Evolutionary conservation across 2,888 invertebrate genomes (phyloP).

Genomic region (Torymus auratus): DNA sequence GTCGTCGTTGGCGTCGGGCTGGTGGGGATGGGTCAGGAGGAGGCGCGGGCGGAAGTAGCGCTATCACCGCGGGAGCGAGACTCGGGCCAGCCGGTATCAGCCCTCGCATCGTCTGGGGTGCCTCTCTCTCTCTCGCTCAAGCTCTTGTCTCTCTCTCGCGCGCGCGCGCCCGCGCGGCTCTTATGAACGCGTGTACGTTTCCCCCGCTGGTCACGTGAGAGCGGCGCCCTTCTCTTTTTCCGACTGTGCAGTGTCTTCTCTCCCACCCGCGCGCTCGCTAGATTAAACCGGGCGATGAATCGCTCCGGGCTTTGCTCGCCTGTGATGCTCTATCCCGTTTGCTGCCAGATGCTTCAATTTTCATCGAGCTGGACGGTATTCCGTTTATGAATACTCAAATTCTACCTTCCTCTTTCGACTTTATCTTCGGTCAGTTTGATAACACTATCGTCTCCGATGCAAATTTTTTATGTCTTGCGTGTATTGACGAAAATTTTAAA

Average conservation of each 20-base stretch:
- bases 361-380: too few species aligned
- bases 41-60: conserved; percentile 56
- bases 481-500: too few species aligned
- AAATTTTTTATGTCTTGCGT: too few species aligned
- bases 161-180: conserved; percentile 37
- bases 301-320: not conserved
- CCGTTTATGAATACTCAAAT: too few species aligned
- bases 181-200: conserved; percentile 3
- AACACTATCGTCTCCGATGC: too few species aligned
- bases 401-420: too few species aligned
- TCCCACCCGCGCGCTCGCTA: too few species aligned
- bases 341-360: too few species aligned
- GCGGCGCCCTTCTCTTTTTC: conserved; percentile 27
- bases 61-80: conserved; percentile 55
- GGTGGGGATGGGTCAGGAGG: conserved; percentile 20
- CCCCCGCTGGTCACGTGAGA: conserved; percentile 20
- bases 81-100: conserved; percentile 61
- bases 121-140: conserved; percentile 53
- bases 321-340: too few species aligned
- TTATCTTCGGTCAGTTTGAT: too few species aligned
- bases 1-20: not conserved
- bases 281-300: not conserved
- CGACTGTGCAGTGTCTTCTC: conserved; percentile 1
- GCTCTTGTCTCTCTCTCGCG: conserved; percentile 33
- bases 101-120: conserved; percentile 68